A percentile compares a stretch with the other conserved stretches of the same genome.
These are phyloP conservation scores for Platichthys flesus DNA, from an alignment of 2,113 vertebrate genomes.

Conservation along the genomic window DNA sequence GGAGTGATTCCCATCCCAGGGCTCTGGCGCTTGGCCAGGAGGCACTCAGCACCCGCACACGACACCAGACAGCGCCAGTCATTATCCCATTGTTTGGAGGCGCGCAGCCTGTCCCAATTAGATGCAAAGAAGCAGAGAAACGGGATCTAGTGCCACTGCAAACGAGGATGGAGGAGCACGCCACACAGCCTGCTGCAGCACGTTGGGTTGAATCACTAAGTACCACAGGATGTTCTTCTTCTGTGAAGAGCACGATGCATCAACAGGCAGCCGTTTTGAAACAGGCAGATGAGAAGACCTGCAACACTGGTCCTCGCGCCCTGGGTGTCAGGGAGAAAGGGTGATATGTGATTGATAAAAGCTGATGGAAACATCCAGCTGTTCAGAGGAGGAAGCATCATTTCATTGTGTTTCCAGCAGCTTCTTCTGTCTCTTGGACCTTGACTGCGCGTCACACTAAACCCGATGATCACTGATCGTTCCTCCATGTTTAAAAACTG, in stretches of 20 bases:
- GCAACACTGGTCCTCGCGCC: constrained; percentile 45
- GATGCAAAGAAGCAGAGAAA: constrained; percentile 73
- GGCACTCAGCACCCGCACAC: constrained; percentile 43
- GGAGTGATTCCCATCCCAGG: constrained; percentile 49
- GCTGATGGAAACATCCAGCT: constrained; percentile 34
- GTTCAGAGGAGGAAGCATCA: neutral
- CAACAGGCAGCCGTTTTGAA: too few relatives aligned
- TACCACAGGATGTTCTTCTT: constrained; percentile 44
- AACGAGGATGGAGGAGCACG: constrained; percentile 58
- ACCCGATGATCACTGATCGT: constrained; percentile 16
- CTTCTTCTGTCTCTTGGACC: neutral
- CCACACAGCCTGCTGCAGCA: constrained; percentile 57
- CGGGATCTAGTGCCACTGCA: constrained; percentile 57
- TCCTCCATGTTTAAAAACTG: neutral
- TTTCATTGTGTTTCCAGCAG: constrained; percentile 15
- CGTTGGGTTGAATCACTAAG: constrained; percentile 73
- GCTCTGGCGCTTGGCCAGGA: constrained; percentile 52
- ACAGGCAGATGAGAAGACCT: constrained; percentile 2
- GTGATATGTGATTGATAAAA: constrained; percentile 55
- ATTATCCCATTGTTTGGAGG: constrained; percentile 79
- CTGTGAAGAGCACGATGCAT: constrained; percentile 24
- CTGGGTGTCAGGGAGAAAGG: constrained; percentile 35
- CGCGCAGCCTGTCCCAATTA: constrained; percentile 76
- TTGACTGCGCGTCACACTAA: constrained; percentile 9
- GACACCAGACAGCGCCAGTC: constrained; percentile 60